phyloP scores from a whole-genome alignment of 2,113 vertebrate genomes.

The mouse (Mus musculus) region DNA sequence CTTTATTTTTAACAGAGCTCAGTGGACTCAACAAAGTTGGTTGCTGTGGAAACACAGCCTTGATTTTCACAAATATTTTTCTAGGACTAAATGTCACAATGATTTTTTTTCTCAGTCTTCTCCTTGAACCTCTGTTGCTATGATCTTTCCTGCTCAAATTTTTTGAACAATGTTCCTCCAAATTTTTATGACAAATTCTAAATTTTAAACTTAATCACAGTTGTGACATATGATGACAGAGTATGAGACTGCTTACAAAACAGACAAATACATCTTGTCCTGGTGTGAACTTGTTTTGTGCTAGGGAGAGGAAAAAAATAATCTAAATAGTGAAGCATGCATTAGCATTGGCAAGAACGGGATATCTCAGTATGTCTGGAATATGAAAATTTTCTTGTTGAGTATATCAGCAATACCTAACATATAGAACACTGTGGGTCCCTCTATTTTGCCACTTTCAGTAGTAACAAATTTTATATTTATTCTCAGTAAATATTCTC shows the following conservation, averaged over 20 bases:
- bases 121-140: constrained; percentile 38
- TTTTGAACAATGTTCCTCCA: constrained; percentile 55
- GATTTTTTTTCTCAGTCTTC: constrained; percentile 54
- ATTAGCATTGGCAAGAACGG: background rate
- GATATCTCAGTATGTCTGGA: background rate
- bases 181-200: constrained; percentile 51
- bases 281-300: constrained; percentile 11
- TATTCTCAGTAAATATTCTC: background rate
- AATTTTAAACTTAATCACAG: constrained; percentile 62
- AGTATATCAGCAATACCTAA: background rate
- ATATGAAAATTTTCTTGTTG: background rate
- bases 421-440: accelerated
- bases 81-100: constrained; percentile 57
- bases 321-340: background rate
- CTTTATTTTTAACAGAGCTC: constrained; percentile 59
- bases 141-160: constrained; percentile 31
- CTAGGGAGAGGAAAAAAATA: background rate
- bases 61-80: constrained; percentile 66
- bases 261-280: constrained; percentile 29
- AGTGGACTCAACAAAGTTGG: constrained; percentile 40
- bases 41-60: constrained; percentile 67
- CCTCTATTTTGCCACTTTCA: background rate
- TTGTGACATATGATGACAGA: background rate
- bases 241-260: constrained; percentile 1
- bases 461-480: background rate